Base-by-base conservation (phyloP, 37 sponge, comb jelly and placozoan species). In the Beroe ovata region DNA sequence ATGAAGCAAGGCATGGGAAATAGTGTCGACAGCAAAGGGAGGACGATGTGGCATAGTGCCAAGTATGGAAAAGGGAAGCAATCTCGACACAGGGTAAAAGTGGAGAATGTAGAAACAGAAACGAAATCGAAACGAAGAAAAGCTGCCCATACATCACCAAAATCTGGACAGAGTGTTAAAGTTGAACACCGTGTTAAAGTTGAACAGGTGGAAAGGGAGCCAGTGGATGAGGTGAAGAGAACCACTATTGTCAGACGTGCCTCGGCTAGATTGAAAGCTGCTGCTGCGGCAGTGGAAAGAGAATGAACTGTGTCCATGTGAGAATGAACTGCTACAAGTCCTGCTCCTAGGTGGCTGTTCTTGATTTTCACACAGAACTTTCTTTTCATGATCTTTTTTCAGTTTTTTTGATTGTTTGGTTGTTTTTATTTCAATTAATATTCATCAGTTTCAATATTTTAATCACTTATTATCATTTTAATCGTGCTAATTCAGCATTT, bases 1-100 rank as follows among this genome's bases (percentile, higher is more conserved):
- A 84, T 91, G 34, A 92, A 91, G 40, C 92, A 94, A 2, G 88
- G 41, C 20, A 94, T 94, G 96, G 90, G 54, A 59, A 93, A 90
- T 41, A 40, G 88, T 36, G 91, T 89, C 22, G 96, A 96, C 64
- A 89, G 92, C 59, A 94, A 92, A 89, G 91, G 93, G 30, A 88
- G 96, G 29, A 93, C 94, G 16, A 91, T 96, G 60, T 96, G 94
- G 94, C 69, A 66, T 30, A 66, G 69, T 1, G 1, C 36, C 4
- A 66, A 66, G 35, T 66, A 29, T 16, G 69, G 69, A 37, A 66
- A 66, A 30, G 69, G 69, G 2, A 66, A 33, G 34, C 35, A 6
- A 6, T 14, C 16, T 8, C 25, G 69, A 16, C 69, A 66, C 34
- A 66, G 16, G 25, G 69, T 66, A 25, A 30, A 26, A 18, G 4